Percentiles rank a stretch among this genome's conserved stretches.
Evolutionary conservation across 2,888 invertebrate genomes (phyloP).

Genomic region (Thymelicus sylvestris): DNA sequence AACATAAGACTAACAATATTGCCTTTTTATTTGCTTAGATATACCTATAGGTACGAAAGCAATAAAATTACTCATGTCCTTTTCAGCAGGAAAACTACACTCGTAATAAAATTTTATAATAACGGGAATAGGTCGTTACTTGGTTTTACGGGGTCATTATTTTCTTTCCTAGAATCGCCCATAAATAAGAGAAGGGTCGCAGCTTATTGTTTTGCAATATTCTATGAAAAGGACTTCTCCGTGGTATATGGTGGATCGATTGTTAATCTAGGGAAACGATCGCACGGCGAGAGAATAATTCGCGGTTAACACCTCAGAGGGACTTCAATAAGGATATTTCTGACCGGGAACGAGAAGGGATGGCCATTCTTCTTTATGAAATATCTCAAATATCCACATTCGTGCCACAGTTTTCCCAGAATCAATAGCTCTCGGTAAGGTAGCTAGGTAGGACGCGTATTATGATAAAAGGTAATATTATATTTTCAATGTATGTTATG

Average conservation of each 20-base stretch:
- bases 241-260: background rate
- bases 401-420: slow-evolving; percentile 1
- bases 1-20: background rate
- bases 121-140: slow-evolving; percentile 31
- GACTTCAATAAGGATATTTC: slow-evolving; percentile 28
- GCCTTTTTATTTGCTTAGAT: background rate
- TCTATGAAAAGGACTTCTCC: slow-evolving; percentile 11
- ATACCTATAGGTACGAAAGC: background rate
- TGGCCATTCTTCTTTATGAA: slow-evolving; percentile 16
- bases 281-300: slow-evolving; percentile 19
- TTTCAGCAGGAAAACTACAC: slow-evolving; percentile 8
- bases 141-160: slow-evolving; percentile 29
- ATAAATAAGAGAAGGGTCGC: slow-evolving; percentile 20
- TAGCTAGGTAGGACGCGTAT: background rate
- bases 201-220: slow-evolving; percentile 24
- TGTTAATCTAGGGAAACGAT: slow-evolving; percentile 7
- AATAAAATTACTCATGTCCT: slow-evolving; percentile 16
- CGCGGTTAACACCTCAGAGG: slow-evolving; percentile 1
- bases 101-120: slow-evolving; percentile 33
- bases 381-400: slow-evolving; percentile 25
- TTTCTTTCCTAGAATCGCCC: slow-evolving; percentile 20
- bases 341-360: slow-evolving; percentile 6
- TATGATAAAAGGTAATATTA: background rate
- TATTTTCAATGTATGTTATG: background rate
- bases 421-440: background rate